phyloP scores from a whole-genome alignment of 2,113 vertebrate genomes.

The Plecturocebus donacophilus region DNA sequence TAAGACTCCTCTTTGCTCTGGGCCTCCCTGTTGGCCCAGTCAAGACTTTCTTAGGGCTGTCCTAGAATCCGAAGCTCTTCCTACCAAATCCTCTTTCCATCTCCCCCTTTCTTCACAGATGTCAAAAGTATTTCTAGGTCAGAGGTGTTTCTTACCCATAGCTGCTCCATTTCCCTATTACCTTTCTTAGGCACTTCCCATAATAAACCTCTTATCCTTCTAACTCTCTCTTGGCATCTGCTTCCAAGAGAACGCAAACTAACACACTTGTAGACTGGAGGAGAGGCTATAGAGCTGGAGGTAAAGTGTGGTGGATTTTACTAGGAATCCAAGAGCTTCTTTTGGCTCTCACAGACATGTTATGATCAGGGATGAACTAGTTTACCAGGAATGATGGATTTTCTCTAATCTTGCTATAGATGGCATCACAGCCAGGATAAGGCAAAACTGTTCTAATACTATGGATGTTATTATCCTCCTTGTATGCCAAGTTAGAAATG shows the following conservation, averaged over 20 bases:
- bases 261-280: too few species aligned
- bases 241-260: background rate
- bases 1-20: background rate
- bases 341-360: background rate
- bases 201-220: background rate
- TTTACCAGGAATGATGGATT: background rate
- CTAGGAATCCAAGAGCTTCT: background rate
- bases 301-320: background rate
- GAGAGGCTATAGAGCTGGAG: background rate
- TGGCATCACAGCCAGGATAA: background rate
- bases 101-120: background rate
- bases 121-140: background rate
- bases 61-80: background rate
- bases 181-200: background rate
- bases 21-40: background rate
- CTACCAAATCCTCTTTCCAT: background rate
- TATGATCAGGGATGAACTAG: background rate
- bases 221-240: background rate
- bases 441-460: background rate
- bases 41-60: background rate
- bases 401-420: background rate
- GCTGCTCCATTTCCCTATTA: background rate
- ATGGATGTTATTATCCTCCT: background rate
- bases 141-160: background rate
- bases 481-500: background rate